phyloP scores from a whole-genome alignment of 2,888 invertebrate species.

The Camptogramma bilineatum region DNA sequence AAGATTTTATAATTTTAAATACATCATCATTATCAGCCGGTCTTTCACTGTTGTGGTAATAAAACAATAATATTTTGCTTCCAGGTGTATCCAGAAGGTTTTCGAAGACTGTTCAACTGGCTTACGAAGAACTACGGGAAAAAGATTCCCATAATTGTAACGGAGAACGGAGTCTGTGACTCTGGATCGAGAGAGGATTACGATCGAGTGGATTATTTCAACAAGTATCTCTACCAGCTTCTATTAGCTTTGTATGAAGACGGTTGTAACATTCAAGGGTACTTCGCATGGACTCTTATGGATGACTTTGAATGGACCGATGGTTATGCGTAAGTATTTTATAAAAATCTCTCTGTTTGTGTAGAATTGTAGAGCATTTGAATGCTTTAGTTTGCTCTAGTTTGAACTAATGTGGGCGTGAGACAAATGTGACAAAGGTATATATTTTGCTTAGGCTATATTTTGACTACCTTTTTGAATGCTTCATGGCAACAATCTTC shows the following conservation, averaged over 20 bases:
- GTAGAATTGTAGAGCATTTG: neutral
- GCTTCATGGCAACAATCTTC: too few relatives aligned
- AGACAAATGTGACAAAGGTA: too few relatives aligned
- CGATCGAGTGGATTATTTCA: slow-evolving; percentile 82
- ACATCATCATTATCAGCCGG: too few relatives aligned
- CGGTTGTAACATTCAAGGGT: slow-evolving; percentile 77
- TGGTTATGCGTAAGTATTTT: slow-evolving; percentile 69
- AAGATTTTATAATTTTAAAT: too few relatives aligned
- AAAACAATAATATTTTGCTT: slow-evolving; percentile 17
- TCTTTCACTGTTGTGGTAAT: too few relatives aligned
- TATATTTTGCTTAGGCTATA: too few relatives aligned
- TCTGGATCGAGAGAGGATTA: slow-evolving; percentile 68
- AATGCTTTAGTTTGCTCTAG: too few relatives aligned
- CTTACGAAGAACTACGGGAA: slow-evolving; percentile 85
- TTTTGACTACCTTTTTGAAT: too few relatives aligned
- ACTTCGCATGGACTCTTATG: slow-evolving; percentile 87
- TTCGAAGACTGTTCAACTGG: slow-evolving; percentile 87
- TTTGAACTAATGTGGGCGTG: too few relatives aligned
- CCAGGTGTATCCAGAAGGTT: slow-evolving; percentile 87
- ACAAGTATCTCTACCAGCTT: slow-evolving; percentile 74
- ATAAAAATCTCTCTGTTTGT: neutral
- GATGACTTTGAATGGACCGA: slow-evolving; percentile 87
- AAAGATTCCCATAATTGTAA: slow-evolving; percentile 83
- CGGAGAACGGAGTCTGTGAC: slow-evolving; percentile 86
- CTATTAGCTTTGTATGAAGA: slow-evolving; percentile 72